Base-by-base conservation (phyloP, 2,113 vertebrate species). In the Clarias magur region DNA sequence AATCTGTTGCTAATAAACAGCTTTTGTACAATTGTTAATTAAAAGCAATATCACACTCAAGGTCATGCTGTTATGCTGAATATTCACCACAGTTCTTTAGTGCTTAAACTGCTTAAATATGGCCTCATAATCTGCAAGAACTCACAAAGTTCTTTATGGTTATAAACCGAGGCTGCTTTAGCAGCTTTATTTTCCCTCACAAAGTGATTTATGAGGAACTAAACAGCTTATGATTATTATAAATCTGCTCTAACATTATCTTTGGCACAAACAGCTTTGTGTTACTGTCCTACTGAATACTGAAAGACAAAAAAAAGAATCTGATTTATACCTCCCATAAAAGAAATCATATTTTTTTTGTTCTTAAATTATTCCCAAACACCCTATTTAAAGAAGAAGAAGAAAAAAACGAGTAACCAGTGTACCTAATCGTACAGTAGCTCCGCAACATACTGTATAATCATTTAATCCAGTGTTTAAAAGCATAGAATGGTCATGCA, bases 391-490 rank as follows among this genome's bases (percentile, higher is more conserved):
- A 56, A 78, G 42, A 42, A 42, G 6, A 42, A 42, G 4, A 42
- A 42, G 4, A 78, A 2, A 78, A 78, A 30, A 59, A 8, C 19
- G 11, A 75, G 21, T 1, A 53, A 10, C 42, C 25, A 13, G 9
- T 62, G 19, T 30, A 15, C 38, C 13, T 83, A 56, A 60, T 72
- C 59, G 25, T 38, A 38, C 34, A 38, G 34, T 67, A 60, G 30
- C 82, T 70, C 85, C 56, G 38, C 68, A 34, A 48, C 56, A 54
- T 62, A n/a, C 59, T 83, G 56, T 68, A 54, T 16, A 82, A 7
- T 63, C 80, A 79, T 1, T 42, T 65, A 79, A 83, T 80, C 53
- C 38, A 60, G 73, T 57, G 25, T 89, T 80, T 86, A 80, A 30
- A 60, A 60, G 12, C 27, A 67, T 79, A 70, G 25, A 27, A 80